Base-by-base conservation (phyloP, 2,797 vertebrate species). In the Sebastes cheni region DNA sequence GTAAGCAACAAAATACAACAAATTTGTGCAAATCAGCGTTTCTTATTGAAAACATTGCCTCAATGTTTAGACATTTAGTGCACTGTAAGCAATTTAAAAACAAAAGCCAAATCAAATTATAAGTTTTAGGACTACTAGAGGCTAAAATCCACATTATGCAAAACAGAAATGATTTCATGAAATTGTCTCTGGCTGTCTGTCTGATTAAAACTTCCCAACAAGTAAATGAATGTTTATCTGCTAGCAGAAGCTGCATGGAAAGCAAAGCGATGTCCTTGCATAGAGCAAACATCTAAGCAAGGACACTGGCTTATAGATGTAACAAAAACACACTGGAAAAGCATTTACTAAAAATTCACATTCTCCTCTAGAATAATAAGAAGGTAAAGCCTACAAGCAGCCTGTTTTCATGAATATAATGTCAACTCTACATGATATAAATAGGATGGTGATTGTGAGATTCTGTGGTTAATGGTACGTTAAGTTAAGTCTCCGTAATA, bases 131-230 rank as follows among this genome's bases (percentile, higher is more conserved):
- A 80, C 32, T 18, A 62, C 20, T 18, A 59, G 11, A 72, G 64
- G 55, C 65, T 72, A 59, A 77, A 78, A 85, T 84, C 55, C n/a
- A 67, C 60, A 84, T 36, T 69, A 11, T 36, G 58, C 32, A 65
- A 52, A 88, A 75, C 42, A 75, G 56, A 73, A 78, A 72, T 85
- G 82, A 92, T 81, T 92, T 88, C 75, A 82, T 87, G 39, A 76
- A 94, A 93, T 93, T 91, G 87, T 89, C 90, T 94, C 91, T 93
- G 91, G 90, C 91, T 91, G 90, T 85, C 89, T 84, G 81, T 91
- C 81, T 77, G 61, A 77, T 83, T 85, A 64, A 71, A 80, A 73
- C 59, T 52, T 71, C 87, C 39, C 30, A 67, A 56, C 50, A 67
- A n/a, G 32, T 52, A 77, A 74, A 80, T 72, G 55, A 74, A 77